Base-by-base conservation (phyloP, 2,113 vertebrate genomes). In the Ammodramus savannarum region DNA sequence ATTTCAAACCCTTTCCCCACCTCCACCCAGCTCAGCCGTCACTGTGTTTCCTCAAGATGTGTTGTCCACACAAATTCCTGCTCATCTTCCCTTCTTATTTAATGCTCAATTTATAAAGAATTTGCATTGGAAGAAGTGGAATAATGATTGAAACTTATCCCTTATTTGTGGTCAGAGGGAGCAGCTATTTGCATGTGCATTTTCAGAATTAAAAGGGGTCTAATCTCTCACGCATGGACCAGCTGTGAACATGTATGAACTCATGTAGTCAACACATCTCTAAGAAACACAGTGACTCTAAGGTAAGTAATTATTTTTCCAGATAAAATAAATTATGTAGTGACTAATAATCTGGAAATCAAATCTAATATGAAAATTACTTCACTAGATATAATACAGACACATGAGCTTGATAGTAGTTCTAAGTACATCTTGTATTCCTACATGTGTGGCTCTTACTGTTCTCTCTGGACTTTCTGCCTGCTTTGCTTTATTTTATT, bases 401-500 rank as follows among this genome's bases (percentile, higher is more conserved):
- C 18, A 75, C 0, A 0, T 44, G 39, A 89, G 41, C 4, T 66
- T 76, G n/a, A 36, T 61, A 57, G 13, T 81, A 67, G 61, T 90
- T 48, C 51, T 54, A 69, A 83, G 68, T 58, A 41, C 27, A 16
- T 39, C 61, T 67, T 71, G 32, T 84, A 23, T 93, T 65, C 58
- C 52, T 87, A 82, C 13, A 39, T 2, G 3, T 72, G 29, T 95
- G 31, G 25, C 46, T 90, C 15, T 76, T 36, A 39, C 82, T 91
- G 38, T 89, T 96, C 87, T 85, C 39, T 84, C 46, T 91, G 87
- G n/a, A 94, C 63, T 77, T 68, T 92, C 52, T 94, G 29, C 59
- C 41, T 95, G 58, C 78, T 95, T 94, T 65, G 41, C 73, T 87
- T 91, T 95, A 87, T 87, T 96, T 91, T 95, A 87, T 87, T 96